Conservation (phyloP, 2,797 vertebrate species). For the Eremophila alpestris region DNA sequence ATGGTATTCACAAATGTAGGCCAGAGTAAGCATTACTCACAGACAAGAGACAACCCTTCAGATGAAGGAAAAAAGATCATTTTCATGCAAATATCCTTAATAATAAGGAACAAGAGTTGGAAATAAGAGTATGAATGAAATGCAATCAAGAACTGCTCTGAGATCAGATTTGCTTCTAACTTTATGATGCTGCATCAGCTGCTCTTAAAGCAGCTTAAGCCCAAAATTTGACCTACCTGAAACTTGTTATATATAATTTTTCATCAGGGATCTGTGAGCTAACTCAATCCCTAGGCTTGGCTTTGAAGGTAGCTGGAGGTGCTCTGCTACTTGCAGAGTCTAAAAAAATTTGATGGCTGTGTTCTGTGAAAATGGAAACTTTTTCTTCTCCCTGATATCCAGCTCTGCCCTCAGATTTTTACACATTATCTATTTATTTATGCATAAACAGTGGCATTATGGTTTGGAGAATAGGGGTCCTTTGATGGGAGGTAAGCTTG, state of each 20-base stretch:
- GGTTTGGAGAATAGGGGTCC: slow-evolving; percentile 20
- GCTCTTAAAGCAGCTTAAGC: slow-evolving; percentile 31
- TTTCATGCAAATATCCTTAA: slow-evolving; percentile 60
- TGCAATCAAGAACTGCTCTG: slow-evolving; percentile 48
- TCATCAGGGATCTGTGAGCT: slow-evolving; percentile 8
- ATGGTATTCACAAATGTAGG: slow-evolving; percentile 47
- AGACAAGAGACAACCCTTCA: slow-evolving; percentile 54
- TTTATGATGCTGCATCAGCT: slow-evolving; percentile 37
- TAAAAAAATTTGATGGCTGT: background rate
- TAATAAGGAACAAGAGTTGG: slow-evolving; percentile 59
- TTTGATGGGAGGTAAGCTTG: slow-evolving; percentile 41
- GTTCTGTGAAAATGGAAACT: background rate
- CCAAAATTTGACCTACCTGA: slow-evolving; percentile 54
- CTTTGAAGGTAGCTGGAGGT: slow-evolving; percentile 32
- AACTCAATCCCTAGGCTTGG: background rate
- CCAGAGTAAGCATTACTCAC: slow-evolving; percentile 61
- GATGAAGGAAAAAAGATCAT: slow-evolving; percentile 49
- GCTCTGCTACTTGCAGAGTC: background rate
- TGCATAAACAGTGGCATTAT: slow-evolving; percentile 46
- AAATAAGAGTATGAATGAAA: slow-evolving; percentile 64
- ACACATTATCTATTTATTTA: slow-evolving; percentile 58
- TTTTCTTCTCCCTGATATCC: background rate
- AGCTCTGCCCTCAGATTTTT: slow-evolving; percentile 29
- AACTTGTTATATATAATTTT: slow-evolving; percentile 29
- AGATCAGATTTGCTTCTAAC: slow-evolving; percentile 56